Conservation (phyloP, 2,113 vertebrate genomes). For the Bubo scandiacus region DNA sequence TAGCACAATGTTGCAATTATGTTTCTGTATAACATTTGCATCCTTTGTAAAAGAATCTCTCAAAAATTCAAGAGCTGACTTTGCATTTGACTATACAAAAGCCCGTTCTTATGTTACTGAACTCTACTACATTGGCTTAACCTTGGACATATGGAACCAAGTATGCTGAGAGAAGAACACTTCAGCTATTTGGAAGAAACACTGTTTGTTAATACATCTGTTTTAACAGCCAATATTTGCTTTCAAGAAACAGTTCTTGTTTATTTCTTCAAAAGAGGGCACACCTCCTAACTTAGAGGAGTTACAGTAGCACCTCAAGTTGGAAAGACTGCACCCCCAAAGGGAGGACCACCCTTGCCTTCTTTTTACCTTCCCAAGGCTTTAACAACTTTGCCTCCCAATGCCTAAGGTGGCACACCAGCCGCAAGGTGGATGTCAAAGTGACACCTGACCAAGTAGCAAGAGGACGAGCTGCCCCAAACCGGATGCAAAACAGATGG, state of each 20-base stretch:
- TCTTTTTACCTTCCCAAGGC: background rate
- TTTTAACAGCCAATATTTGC: background rate
- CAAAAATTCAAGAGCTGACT: background rate
- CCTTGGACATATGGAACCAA: background rate
- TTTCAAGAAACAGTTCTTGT: background rate
- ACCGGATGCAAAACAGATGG: accelerated
- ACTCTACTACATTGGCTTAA: background rate
- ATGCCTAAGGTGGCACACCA: accelerated
- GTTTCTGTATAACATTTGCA: background rate
- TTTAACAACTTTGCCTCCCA: background rate
- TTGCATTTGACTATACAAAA: background rate
- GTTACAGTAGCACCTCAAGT: background rate
- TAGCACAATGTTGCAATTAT: background rate
- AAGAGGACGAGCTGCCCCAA: background rate
- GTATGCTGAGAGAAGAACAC: background rate
- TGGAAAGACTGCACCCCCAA: background rate
- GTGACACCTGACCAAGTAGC: accelerated
- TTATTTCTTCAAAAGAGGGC: background rate
- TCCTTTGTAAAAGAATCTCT: background rate
- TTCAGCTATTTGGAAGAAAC: background rate
- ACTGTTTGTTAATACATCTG: background rate
- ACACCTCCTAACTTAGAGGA: background rate
- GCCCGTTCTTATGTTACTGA: background rate
- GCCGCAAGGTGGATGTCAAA: background rate
- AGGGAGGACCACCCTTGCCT: background rate